Evolutionary conservation across 1,140 invertebrate species (phyloP).

Genomic region (Caenorhabditis briggsae): DNA sequence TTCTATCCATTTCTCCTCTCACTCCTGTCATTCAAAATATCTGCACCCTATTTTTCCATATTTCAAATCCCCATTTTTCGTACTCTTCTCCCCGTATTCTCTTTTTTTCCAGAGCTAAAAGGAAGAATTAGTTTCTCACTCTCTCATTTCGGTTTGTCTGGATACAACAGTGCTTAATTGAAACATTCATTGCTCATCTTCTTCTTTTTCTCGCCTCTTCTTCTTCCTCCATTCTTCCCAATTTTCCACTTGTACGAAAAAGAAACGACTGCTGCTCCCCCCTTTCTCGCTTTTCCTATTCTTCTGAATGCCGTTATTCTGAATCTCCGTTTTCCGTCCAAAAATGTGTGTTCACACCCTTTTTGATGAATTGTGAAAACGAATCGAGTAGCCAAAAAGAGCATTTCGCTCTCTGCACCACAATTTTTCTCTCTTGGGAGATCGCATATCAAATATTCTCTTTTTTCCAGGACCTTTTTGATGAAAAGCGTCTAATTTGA

Average conservation of each 20-base stretch:
- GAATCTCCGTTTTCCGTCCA: neutral
- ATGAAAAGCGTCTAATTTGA: slow-evolving; percentile 55
- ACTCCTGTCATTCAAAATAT: no score
- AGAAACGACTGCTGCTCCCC: neutral
- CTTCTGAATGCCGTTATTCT: neutral
- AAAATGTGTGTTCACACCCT: neutral
- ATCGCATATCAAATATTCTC: slow-evolving; percentile 9
- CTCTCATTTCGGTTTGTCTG: neutral
- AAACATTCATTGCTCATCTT: slow-evolving; percentile 47
- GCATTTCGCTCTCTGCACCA: neutral
- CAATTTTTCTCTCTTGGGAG: neutral
- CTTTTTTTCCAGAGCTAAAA: neutral
- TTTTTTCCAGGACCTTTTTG: neutral
- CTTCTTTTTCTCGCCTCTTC: neutral
- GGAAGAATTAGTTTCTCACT: neutral
- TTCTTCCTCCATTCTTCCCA: neutral
- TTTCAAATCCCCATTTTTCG: neutral
- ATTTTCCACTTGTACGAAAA: slow-evolving; percentile 52
- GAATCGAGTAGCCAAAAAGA: neutral
- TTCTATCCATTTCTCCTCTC: no score
- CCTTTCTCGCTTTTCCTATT: slow-evolving; percentile 12
- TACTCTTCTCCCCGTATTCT: neutral
- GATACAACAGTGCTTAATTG: slow-evolving; percentile 27
- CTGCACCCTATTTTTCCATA: neutral
- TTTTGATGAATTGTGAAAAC: neutral